Evolutionary conservation across 2,797 vertebrate species (phyloP).

Genomic region (Prunella strophiata): DNA sequence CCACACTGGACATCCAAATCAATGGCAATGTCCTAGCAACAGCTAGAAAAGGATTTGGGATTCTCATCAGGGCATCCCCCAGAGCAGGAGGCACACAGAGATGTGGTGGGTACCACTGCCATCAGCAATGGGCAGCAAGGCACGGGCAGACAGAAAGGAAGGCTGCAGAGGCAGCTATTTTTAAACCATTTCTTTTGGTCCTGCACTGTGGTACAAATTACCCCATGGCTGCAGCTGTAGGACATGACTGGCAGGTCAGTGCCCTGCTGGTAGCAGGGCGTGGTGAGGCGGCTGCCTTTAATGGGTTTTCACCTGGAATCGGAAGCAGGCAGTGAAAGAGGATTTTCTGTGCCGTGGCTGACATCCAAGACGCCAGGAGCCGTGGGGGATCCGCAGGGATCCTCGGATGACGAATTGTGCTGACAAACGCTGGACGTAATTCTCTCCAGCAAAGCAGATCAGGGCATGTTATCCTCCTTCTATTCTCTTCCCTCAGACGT

Average conservation of each 20-base stretch:
- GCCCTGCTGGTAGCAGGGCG: not conserved
- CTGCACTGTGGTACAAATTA: not conserved
- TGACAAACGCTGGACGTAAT: not conserved
- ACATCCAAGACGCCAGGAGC: not conserved
- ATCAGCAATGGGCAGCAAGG: not conserved
- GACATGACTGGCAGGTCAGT: not conserved
- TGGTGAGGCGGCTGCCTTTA: not conserved
- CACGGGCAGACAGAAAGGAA: not conserved
- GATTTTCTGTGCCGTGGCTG: not conserved
- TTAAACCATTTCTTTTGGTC: not conserved
- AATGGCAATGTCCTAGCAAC: fast-evolving
- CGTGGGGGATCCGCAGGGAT: not conserved
- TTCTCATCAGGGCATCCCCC: not conserved
- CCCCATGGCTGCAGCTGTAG: not conserved
- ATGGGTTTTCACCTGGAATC: conserved; percentile 28
- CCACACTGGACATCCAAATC: not conserved
- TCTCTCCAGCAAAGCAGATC: not conserved
- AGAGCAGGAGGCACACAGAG: fast-evolving
- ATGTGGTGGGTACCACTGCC: fast-evolving
- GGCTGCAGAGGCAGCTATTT: not conserved
- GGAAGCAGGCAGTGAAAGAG: not conserved
- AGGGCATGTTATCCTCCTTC: not conserved
- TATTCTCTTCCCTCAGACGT: not conserved
- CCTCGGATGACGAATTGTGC: not conserved
- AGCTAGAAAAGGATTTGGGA: not conserved